Evolutionary conservation across 2,113 vertebrate genomes (phyloP).

Genomic region (Sakesphorus luctuosus): DNA sequence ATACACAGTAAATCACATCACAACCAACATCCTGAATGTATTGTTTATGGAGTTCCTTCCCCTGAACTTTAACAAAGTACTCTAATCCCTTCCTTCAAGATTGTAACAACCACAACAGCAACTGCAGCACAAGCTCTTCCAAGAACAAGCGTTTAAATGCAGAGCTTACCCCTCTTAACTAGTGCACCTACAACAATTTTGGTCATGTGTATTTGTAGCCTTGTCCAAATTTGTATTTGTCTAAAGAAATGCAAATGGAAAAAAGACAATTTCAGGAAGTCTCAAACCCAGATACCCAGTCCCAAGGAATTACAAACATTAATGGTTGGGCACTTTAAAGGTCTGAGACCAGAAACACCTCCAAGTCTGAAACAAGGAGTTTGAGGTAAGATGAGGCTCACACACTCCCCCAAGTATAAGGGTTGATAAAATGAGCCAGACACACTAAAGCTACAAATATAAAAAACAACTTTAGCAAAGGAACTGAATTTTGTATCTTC

Average conservation of each 20-base stretch:
- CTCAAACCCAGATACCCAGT: neutral
- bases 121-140: neutral
- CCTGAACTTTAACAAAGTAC: neutral
- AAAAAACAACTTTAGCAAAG: neutral
- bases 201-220: neutral
- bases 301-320: neutral
- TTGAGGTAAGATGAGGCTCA: neutral
- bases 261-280: neutral
- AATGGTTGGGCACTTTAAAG: neutral
- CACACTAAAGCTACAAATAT: neutral
- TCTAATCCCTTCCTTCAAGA: neutral
- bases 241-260: neutral
- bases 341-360: neutral
- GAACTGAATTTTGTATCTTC: neutral
- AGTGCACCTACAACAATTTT: neutral
- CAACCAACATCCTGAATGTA: neutral
- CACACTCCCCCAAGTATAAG: neutral
- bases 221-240: neutral
- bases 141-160: neutral
- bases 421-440: neutral
- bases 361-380: neutral
- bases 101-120: neutral
- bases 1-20: neutral
- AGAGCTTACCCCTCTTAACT: neutral
- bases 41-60: neutral